These are phyloP conservation scores for Triplophysa yarkandensis DNA, from an alignment of 2,797 vertebrate species.

Conservation along the genomic window DNA sequence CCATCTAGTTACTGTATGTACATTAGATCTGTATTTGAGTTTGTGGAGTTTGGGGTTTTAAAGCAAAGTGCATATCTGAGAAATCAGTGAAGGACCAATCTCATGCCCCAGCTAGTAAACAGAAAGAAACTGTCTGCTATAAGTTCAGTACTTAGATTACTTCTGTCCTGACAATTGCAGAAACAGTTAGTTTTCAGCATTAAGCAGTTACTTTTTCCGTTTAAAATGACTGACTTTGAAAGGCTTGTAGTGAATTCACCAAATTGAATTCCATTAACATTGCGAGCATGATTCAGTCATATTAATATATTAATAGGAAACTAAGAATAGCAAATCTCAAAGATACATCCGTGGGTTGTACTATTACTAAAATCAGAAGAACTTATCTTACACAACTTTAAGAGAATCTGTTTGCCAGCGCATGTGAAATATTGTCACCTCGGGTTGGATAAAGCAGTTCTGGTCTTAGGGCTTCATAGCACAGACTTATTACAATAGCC, in stretches of 20 bases:
- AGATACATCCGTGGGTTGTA: not conserved
- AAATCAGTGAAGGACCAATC: slow-evolving; percentile 14
- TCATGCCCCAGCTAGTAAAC: not conserved
- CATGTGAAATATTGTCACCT: not conserved
- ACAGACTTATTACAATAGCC: not conserved
- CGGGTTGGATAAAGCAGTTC: not conserved
- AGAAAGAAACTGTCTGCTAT: not conserved
- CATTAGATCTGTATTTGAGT: not conserved
- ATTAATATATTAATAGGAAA: not conserved
- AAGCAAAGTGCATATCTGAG: not conserved
- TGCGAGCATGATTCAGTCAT: not conserved
- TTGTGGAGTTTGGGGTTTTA: slow-evolving; percentile 8
- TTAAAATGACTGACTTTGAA: not conserved
- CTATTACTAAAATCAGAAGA: not conserved
- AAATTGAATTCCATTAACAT: not conserved
- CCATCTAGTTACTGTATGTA: slow-evolving; percentile 22
- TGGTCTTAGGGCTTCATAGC: not conserved
- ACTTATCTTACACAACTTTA: slow-evolving; percentile 9
- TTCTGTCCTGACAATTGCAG: not conserved
- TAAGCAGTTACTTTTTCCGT: not conserved
- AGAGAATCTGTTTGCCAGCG: slow-evolving; percentile 8
- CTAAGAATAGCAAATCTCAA: not conserved
- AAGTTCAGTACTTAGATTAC: not conserved
- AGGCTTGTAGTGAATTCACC: not conserved
- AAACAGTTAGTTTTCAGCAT: not conserved